Conservation (phyloP, 2,797 vertebrate genomes). For the Premnoplex brunnescens region DNA sequence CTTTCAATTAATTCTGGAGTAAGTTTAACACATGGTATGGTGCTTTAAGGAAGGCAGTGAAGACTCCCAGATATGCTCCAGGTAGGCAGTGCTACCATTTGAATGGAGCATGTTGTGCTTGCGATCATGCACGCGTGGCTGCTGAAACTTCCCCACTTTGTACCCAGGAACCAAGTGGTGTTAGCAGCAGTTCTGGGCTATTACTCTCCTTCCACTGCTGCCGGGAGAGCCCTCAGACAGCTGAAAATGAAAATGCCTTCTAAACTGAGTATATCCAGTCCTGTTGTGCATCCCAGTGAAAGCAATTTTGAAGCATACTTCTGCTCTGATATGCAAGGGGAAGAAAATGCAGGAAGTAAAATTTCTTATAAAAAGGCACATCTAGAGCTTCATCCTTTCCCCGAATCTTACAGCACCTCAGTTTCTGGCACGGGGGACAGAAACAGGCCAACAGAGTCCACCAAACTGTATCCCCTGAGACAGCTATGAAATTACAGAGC, state of each 20-base stretch:
- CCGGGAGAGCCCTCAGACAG: rapidly evolving
- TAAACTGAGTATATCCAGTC: background rate
- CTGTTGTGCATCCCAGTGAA: rapidly evolving
- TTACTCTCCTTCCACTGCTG: background rate
- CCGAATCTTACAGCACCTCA: rapidly evolving
- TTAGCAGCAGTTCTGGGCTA: rapidly evolving
- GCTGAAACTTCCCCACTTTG: background rate
- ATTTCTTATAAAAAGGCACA: background rate
- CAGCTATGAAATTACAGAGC: background rate
- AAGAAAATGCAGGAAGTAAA: background rate
- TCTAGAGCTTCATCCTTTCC: background rate
- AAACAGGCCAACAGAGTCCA: background rate
- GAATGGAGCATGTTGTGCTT: background rate
- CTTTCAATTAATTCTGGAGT: background rate
- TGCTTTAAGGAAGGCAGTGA: background rate
- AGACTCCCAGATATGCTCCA: background rate
- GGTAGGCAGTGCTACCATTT: background rate
- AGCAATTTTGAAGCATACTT: background rate
- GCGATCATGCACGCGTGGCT: background rate
- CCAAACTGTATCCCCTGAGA: background rate
- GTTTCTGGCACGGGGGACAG: background rate
- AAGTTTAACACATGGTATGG: background rate
- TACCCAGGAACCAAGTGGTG: rapidly evolving
- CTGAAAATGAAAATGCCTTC: background rate
- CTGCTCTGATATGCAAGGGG: rapidly evolving